Conservation (phyloP, 2,888 invertebrate genomes). For the Eristalis arbustorum region DNA sequence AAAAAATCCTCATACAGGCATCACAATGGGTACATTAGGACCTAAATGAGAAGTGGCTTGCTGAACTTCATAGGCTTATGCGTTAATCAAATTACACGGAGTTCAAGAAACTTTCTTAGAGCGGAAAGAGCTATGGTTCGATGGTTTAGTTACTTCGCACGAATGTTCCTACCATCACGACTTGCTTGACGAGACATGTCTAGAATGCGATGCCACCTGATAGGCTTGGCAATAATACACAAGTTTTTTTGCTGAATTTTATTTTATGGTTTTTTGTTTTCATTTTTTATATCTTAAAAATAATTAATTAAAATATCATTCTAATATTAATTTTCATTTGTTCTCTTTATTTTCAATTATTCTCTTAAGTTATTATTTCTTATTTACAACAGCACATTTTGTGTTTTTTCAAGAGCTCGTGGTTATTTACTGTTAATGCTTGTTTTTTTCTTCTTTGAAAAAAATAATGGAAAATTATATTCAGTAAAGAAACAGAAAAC, state of each 20-base stretch:
- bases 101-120: too few relatives aligned
- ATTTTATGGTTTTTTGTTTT: slow-evolving; percentile 66
- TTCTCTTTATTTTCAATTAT: slow-evolving; percentile 35
- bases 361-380: slow-evolving; percentile 52
- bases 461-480: slow-evolving; percentile 7
- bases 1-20: too few relatives aligned
- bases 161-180: too few relatives aligned
- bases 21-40: too few relatives aligned
- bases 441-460: neutral
- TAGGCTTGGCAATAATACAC: slow-evolving; percentile 6
- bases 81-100: too few relatives aligned
- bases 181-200: too few relatives aligned
- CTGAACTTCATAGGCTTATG: too few relatives aligned
- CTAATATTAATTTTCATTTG: slow-evolving; percentile 37
- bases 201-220: too few relatives aligned
- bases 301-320: slow-evolving; percentile 68
- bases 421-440: slow-evolving; percentile 44
- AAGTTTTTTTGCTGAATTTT: slow-evolving; percentile 35
- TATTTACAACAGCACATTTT: slow-evolving; percentile 60
- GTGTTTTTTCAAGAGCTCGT: slow-evolving; percentile 38
- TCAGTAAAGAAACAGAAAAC: slow-evolving; percentile 31
- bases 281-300: slow-evolving; percentile 66
- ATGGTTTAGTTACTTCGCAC: too few relatives aligned
- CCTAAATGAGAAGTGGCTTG: too few relatives aligned
- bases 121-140: too few relatives aligned